Conservation (phyloP, 30 jellyfish, hydroid and myxozoan species). For the Rhopilema esculentum region DNA sequence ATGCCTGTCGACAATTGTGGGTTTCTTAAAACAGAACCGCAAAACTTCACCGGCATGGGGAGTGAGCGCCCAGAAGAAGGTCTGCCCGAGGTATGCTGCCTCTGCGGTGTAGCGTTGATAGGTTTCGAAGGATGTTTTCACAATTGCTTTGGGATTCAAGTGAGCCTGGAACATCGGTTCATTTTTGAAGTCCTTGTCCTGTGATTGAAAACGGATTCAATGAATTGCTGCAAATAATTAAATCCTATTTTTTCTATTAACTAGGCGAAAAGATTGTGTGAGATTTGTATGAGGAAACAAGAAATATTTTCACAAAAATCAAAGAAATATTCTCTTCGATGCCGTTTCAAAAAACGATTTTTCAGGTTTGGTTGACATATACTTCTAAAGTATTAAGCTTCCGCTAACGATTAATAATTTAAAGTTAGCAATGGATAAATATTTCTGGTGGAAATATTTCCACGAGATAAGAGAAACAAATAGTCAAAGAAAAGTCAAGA, state of each 20-base stretch:
- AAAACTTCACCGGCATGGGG: conserved; percentile 87
- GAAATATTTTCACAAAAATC: too few relatives aligned
- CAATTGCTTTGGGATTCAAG: conserved; percentile 90
- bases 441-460: too few relatives aligned
- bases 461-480: too few relatives aligned
- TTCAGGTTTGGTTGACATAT: too few relatives aligned
- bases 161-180: conserved; percentile 92
- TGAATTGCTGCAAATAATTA: background rate
- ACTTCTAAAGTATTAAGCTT: too few relatives aligned
- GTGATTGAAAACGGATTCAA: background rate
- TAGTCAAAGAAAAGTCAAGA: too few relatives aligned
- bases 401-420: too few relatives aligned
- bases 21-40: conserved; percentile 80
- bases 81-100: conserved; percentile 86
- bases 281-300: too few relatives aligned
- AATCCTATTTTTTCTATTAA: background rate
- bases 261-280: too few relatives aligned
- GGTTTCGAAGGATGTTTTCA: conserved; percentile 89
- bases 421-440: too few relatives aligned
- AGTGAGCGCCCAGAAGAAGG: conserved; percentile 94
- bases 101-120: conserved; percentile 83
- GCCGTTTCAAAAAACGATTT: too few relatives aligned
- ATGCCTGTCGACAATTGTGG: conserved; percentile 59
- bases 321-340: too few relatives aligned
- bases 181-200: conserved; percentile 95